phyloP scores from a whole-genome alignment of 1,140 invertebrate genomes.

The Papilio aristodemus region DNA sequence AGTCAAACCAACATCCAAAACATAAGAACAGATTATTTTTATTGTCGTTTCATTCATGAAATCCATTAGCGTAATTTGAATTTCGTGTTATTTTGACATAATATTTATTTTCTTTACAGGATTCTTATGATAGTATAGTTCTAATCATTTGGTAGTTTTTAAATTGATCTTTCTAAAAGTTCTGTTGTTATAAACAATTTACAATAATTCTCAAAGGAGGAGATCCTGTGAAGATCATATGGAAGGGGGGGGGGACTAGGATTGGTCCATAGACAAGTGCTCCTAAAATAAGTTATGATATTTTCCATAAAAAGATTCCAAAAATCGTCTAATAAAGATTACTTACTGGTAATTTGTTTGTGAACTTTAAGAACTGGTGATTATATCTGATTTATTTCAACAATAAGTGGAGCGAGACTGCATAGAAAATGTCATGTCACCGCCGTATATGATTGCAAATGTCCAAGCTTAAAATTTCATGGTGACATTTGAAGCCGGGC shows the following conservation, averaged over 20 bases:
- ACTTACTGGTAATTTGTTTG: neutral
- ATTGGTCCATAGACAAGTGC: too few species aligned
- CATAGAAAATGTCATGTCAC: neutral
- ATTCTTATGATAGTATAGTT: too few species aligned
- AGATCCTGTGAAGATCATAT: too few species aligned
- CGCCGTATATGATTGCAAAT: constrained; percentile 18
- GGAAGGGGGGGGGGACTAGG: too few species aligned
- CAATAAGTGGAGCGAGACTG: neutral
- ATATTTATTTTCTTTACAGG: neutral
- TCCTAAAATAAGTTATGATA: too few species aligned
- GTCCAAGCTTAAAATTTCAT: constrained; percentile 32
- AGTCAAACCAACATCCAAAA: constrained; percentile 50
- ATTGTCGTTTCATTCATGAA: constrained; percentile 36
- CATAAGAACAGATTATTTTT: constrained; percentile 50
- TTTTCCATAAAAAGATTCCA: too few species aligned
- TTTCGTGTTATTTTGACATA: constrained; percentile 7
- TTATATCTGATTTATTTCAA: neutral
- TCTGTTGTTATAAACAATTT: too few species aligned
- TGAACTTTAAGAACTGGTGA: neutral
- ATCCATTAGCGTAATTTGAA: neutral
- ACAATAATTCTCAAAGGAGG: too few species aligned
- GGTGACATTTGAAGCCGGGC: constrained; percentile 23
- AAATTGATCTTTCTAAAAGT: too few species aligned
- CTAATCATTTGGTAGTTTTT: too few species aligned
- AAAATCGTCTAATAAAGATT: too few species aligned